A percentile compares a stretch with the other conserved stretches of the same genome.
phyloP scores from a whole-genome alignment of 37 sponge, comb jelly and placozoan genomes.

The Amphimedon queenslandica region DNA sequence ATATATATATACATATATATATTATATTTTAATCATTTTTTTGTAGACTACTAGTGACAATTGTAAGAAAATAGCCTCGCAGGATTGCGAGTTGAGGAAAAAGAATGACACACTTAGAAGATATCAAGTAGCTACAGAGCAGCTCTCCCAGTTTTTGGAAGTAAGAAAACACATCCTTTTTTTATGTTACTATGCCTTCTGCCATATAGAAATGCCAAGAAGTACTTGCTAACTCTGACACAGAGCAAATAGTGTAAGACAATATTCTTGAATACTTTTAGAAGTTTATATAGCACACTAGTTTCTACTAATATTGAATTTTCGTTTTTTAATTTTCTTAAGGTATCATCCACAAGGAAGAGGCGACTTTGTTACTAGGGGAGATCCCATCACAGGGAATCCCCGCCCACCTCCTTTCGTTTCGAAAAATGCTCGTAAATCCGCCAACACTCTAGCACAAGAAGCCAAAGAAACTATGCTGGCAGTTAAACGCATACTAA shows the following conservation, averaged over 20 bases:
- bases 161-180: too few species aligned
- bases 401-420: constrained; percentile 75
- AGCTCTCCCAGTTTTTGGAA: constrained; percentile 51
- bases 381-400: constrained; percentile 71
- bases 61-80: constrained; percentile 27
- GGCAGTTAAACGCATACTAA: constrained; percentile 47
- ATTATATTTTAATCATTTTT: background rate
- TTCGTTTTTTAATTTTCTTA: background rate
- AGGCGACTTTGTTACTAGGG: constrained; percentile 52
- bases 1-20: background rate
- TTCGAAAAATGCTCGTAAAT: constrained; percentile 55
- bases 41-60: constrained; percentile 29
- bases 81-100: constrained; percentile 60
- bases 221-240: constrained; percentile 38
- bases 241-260: background rate
- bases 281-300: constrained; percentile 21
- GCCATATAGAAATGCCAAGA: constrained; percentile 62
- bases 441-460: constrained; percentile 56
- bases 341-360: constrained; percentile 65
- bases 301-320: background rate
- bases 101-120: constrained; percentile 26
- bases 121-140: constrained; percentile 59
- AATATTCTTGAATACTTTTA: background rate
- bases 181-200: too few species aligned
- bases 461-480: constrained; percentile 57